These are phyloP conservation scores for Trematocara nigrifrons DNA, from an alignment of 2,113 vertebrate genomes.

Conservation along the genomic window DNA sequence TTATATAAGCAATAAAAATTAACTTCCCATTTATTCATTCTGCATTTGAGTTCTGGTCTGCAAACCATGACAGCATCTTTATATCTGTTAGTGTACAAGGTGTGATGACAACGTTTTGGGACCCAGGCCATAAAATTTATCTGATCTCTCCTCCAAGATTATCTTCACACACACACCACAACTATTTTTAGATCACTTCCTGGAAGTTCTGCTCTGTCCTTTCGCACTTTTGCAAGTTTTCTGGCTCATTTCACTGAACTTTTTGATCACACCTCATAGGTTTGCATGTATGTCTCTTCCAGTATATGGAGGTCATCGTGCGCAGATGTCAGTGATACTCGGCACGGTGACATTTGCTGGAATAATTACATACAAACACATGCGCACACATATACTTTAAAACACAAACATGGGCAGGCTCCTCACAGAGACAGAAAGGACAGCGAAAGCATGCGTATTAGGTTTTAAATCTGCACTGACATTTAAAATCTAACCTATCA, in stretches of 20 bases:
- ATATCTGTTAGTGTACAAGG: neutral
- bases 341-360: neutral
- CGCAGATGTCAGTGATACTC: neutral
- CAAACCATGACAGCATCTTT: neutral
- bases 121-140: neutral
- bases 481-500: neutral
- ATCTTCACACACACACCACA: neutral
- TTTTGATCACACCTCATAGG: neutral
- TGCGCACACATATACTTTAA: neutral
- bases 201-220: neutral
- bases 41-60: neutral
- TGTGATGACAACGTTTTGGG: neutral
- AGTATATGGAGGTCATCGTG: neutral
- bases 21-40: neutral
- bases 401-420: neutral
- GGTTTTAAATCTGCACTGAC: slow-evolving; percentile 1
- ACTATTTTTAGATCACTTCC: neutral
- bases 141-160: neutral
- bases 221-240: neutral
- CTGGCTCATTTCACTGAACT: neutral
- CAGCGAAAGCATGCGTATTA: neutral
- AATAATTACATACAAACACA: neutral
- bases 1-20: neutral
- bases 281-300: neutral
- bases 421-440: neutral